A percentile compares a stretch with the other conserved stretches of the same genome.
Evolutionary conservation across 1,140 invertebrate species (phyloP).

Genomic region (Calephelis nemesis): DNA sequence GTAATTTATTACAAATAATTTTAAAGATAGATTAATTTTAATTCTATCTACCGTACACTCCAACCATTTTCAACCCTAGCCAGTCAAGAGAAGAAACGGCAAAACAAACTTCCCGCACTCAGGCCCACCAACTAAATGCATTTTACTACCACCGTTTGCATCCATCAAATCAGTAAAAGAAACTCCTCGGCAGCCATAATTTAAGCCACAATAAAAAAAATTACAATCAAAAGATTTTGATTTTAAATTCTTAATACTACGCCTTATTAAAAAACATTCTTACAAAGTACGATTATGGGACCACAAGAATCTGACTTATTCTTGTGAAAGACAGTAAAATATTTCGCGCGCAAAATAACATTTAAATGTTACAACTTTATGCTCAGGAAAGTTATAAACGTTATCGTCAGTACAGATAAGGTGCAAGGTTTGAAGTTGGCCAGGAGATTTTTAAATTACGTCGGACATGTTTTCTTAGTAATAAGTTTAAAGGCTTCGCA

Average conservation of each 20-base stretch:
- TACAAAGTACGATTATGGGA: constrained; percentile 18
- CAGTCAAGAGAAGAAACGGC: too few species aligned
- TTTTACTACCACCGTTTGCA: too few species aligned
- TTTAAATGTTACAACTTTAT: constrained; percentile 6
- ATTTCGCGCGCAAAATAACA: constrained; percentile 57
- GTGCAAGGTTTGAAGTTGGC: background rate
- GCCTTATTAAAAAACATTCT: background rate
- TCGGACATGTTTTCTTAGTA: constrained; percentile 21
- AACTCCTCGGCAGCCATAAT: too few species aligned
- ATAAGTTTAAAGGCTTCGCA: constrained; percentile 53
- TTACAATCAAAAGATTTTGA: too few species aligned
- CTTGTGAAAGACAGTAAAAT: constrained; percentile 42
- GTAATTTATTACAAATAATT: too few species aligned
- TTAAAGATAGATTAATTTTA: too few species aligned
- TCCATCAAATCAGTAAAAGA: too few species aligned
- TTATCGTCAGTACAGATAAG: constrained; percentile 1
- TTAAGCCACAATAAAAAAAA: too few species aligned
- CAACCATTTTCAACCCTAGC: too few species aligned
- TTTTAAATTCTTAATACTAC: constrained; percentile 16
- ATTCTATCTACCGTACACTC: too few species aligned
- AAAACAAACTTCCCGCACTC: too few species aligned
- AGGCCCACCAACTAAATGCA: too few species aligned
- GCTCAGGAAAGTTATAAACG: background rate
- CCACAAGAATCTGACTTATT: constrained; percentile 21
- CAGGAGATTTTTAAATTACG: constrained; percentile 30